Percentiles rank a stretch among this genome's conserved stretches.
phyloP scores from a whole-genome alignment of 1,140 invertebrate species.

The Drosophila nasuta region DNA sequence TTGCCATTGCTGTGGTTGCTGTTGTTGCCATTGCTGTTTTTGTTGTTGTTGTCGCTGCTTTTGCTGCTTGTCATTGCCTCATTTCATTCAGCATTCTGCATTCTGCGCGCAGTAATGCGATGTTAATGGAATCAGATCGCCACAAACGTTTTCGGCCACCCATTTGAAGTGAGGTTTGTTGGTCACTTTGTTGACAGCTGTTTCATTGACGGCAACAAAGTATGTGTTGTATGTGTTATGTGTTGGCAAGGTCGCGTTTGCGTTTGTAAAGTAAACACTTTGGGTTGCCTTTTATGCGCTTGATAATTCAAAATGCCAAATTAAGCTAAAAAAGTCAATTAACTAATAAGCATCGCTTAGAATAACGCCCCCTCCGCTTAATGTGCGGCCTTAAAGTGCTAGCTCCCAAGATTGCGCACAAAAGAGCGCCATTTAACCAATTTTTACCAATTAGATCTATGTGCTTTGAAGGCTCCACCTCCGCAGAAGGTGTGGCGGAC shows the following conservation, averaged over 20 bases:
- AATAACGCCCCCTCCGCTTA: constrained; percentile 51
- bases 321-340: constrained; percentile 46
- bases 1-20: neutral
- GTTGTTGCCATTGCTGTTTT: neutral
- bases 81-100: constrained; percentile 54
- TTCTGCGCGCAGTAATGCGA: constrained; percentile 39
- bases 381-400: constrained; percentile 52
- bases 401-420: constrained; percentile 46
- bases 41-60: neutral
- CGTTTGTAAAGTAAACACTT: constrained; percentile 44
- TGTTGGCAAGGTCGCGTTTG: constrained; percentile 58
- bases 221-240: constrained; percentile 1
- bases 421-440: constrained; percentile 65
- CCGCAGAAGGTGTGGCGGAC: constrained; percentile 66
- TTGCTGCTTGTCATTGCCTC: neutral
- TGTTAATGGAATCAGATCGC: constrained; percentile 58
- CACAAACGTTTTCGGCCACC: constrained; percentile 35
- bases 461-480: constrained; percentile 72
- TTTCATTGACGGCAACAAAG: constrained; percentile 59
- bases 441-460: constrained; percentile 69
- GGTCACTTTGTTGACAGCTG: constrained; percentile 44
- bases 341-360: constrained; percentile 56
- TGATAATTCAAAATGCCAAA: constrained; percentile 42
- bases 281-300: neutral
- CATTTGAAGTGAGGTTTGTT: constrained; percentile 14